Evolutionary conservation across 1,140 invertebrate genomes (phyloP), one percentile per base, ranked within the genome.

Genomic region (Apocrypta bakeri): DNA sequence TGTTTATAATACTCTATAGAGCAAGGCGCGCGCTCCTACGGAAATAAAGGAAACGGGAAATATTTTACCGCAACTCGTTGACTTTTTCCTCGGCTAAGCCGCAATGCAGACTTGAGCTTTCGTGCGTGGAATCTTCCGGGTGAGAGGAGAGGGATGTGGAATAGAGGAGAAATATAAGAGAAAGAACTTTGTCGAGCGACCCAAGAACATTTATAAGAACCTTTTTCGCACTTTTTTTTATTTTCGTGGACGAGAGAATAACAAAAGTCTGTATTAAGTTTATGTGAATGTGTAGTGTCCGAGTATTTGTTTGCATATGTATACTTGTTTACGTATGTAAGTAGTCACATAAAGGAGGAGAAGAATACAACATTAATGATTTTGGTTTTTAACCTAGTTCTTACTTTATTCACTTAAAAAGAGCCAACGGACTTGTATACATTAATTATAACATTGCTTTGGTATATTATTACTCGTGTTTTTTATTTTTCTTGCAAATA

Each of bases 1-100:
- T 37, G 29, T 64, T 29, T 37, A 31, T 37, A 27, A 0, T 7
- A 69, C 1, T n/a, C n/a, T n/a, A 71, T 4, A 63, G 56, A 79
- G 71, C 74, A 25, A 75, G 24, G 14, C 3, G 80, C 37, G 48
- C 64, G 73, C 37, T 64, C 61, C 79, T 48, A 68, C 71, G 81
- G 81, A 77, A 82, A 86, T 84, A 84, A 73, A 83, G 64, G 83
- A 74, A 87, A 84, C 25, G 75, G 42, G 77, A 84, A 72, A 82
- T 78, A 27, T 78, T 77, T 71, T 82, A 73, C 81, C 75, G 75
- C 81, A 82, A 79, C 56, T 79, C 63, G 82, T 73, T 74, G 76
- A 79, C 29, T 83, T 79, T 37, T 75, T 68, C 76, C 71, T 68
- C 25, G 37, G 76, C 21, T 33, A 31, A 29, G 42, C 75, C 63